Conservation (phyloP, 1,140 invertebrate species). For the Leptonema lineaticorne region DNA sequence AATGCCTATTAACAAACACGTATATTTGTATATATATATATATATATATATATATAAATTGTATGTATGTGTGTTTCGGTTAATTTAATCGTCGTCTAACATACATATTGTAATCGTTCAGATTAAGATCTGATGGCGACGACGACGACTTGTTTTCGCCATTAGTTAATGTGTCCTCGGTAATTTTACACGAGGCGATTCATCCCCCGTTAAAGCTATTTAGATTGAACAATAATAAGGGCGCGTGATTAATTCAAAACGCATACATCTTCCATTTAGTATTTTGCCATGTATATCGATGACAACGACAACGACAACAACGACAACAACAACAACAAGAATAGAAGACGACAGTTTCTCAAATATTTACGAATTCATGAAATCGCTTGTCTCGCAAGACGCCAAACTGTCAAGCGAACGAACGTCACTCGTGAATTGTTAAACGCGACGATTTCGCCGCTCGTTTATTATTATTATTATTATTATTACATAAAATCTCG, state of each 20-base stretch:
- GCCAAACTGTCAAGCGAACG: slow-evolving; percentile 13
- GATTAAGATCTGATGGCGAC: slow-evolving; percentile 1
- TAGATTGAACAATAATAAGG: background rate
- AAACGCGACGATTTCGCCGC: too few species aligned
- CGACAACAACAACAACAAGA: too few species aligned
- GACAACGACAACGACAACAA: too few species aligned
- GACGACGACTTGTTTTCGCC: slow-evolving; percentile 16
- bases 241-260: slow-evolving; percentile 19
- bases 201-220: slow-evolving; percentile 15
- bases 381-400: background rate
- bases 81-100: background rate
- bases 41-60: background rate
- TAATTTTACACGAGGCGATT: slow-evolving; percentile 15
- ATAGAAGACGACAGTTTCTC: too few species aligned
- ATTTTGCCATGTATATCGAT: too few species aligned
- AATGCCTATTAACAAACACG: background rate
- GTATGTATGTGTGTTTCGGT: background rate
- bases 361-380: slow-evolving; percentile 18
- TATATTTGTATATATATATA: background rate
- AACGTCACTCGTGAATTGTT: slow-evolving; percentile 23
- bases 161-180: slow-evolving; percentile 13
- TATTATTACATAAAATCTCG: too few species aligned
- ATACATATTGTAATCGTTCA: slow-evolving; percentile 6
- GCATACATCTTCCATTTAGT: too few species aligned
- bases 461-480: too few species aligned